Evolutionary conservation across 2,888 invertebrate species (phyloP).

Genomic region (Fabriciana adippe): DNA sequence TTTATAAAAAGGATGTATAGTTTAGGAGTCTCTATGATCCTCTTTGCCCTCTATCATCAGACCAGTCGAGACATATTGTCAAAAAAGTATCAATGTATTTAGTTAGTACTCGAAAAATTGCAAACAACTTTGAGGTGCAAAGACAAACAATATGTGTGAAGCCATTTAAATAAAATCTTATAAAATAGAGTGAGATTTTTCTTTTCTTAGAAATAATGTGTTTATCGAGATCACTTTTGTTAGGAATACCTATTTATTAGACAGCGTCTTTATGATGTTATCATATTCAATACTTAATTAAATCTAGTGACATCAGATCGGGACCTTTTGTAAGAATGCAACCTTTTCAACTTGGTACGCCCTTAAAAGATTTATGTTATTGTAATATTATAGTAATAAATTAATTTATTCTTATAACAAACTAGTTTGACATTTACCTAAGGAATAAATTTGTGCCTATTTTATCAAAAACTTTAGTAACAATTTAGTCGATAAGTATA

Average conservation of each 20-base stretch:
- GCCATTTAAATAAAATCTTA: no score
- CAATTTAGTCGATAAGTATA: not conserved
- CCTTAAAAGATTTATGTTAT: slow-evolving; percentile 8
- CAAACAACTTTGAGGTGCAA: no score
- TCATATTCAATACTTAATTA: slow-evolving; percentile 18
- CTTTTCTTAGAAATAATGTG: no score
- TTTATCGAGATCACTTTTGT: not conserved
- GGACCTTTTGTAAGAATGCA: slow-evolving; percentile 15
- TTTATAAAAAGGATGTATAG: no score
- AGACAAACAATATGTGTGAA: no score
- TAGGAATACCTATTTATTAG: not conserved
- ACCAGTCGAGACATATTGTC: no score
- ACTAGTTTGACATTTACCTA: slow-evolving; percentile 9
- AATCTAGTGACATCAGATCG: slow-evolving; percentile 17
- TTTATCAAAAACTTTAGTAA: slow-evolving; percentile 4
- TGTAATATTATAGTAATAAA: slow-evolving; percentile 4
- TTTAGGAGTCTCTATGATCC: no score
- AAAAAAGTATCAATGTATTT: no score
- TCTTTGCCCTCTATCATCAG: no score
- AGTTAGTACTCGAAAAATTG: no score
- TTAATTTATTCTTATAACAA: slow-evolving; percentile 9
- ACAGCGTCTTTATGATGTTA: slow-evolving; percentile 2
- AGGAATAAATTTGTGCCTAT: not conserved
- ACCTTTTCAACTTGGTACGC: slow-evolving; percentile 16
- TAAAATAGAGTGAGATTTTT: no score